phyloP scores from a whole-genome alignment of 2,888 invertebrate genomes.

The Aleiodes leptofemur region DNA sequence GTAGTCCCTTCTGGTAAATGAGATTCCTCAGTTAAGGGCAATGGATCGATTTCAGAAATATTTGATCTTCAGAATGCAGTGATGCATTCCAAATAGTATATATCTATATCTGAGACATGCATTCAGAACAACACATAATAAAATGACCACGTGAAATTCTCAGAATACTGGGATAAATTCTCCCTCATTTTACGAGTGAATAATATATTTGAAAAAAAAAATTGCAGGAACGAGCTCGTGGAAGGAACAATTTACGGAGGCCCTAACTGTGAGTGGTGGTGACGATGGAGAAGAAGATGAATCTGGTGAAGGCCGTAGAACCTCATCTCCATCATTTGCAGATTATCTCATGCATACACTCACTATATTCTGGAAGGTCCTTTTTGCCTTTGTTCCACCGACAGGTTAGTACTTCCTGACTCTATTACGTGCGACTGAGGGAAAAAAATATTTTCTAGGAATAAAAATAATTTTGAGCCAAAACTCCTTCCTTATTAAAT shows the following conservation, averaged over 20 bases:
- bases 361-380: constrained; percentile 98
- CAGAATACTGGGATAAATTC: neutral
- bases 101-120: neutral
- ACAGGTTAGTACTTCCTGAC: constrained; percentile 82
- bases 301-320: constrained; percentile 75
- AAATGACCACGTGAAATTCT: no score
- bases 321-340: constrained; percentile 86
- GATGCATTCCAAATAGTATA: neutral
- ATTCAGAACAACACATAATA: no score
- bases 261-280: constrained; percentile 95
- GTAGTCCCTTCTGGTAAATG: constrained; percentile 11
- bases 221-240: constrained; percentile 92
- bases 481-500: no score
- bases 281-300: constrained; percentile 77
- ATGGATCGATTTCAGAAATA: constrained; percentile 8
- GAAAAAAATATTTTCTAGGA: no score
- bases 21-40: constrained; percentile 12
- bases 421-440: no score
- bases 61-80: constrained; percentile 1
- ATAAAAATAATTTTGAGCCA: no score
- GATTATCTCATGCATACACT: constrained; percentile 98
- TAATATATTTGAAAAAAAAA: neutral
- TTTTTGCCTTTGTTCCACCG: constrained; percentile 98
- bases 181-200: neutral
- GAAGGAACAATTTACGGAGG: constrained; percentile 99